Evolutionary conservation across 2,797 vertebrate genomes (phyloP), one percentile per base, ranked within the genome.

Genomic region (Coracias cyanogaster): DNA sequence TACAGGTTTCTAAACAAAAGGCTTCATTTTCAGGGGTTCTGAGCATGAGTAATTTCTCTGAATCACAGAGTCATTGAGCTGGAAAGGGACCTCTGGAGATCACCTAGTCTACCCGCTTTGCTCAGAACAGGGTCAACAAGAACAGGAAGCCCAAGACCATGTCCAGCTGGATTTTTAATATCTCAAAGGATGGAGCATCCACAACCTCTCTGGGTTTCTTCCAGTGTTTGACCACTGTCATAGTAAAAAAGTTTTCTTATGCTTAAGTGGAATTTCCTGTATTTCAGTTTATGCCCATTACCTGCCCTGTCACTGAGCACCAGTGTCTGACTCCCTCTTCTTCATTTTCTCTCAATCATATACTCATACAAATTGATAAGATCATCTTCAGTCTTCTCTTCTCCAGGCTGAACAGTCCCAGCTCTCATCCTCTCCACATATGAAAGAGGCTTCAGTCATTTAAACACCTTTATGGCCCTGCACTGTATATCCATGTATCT

Each of bases 41-140:
- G 49, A 78, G 12, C 29, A 35, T 7, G 7, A 67, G 28, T 5
- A 62, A 12, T 11, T 84, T 81, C 60, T 67, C 31, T 29, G 33
- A 77, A 31, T 84, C 45, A 57, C 21, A 41, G 18, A 25, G 11
- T 29, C 26, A 37, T 37, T 61, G 46, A 57, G 28, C 57, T 87
- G 74, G 54, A 20, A 93, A 49, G 12, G 11, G 39, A 49, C 14
- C 9, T 72, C 39, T 58, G 43, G 24, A 66, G 9, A 43, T 39
- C 48, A 65, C 7, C 10, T 35, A 29, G 6, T 21, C 28, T 45
- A 45, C 5, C 8, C 2, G 0, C 2, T 7, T 9, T 60, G 12
- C 45, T 69, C 39, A 72, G 45, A 60, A 5, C 14, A 33, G 25
- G 2, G 18, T 73, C 51, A 69, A 69, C 3, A 26, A 69, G 39